phyloP scores from a whole-genome alignment of 2,888 invertebrate species.

The Cyclophora albipunctata region DNA sequence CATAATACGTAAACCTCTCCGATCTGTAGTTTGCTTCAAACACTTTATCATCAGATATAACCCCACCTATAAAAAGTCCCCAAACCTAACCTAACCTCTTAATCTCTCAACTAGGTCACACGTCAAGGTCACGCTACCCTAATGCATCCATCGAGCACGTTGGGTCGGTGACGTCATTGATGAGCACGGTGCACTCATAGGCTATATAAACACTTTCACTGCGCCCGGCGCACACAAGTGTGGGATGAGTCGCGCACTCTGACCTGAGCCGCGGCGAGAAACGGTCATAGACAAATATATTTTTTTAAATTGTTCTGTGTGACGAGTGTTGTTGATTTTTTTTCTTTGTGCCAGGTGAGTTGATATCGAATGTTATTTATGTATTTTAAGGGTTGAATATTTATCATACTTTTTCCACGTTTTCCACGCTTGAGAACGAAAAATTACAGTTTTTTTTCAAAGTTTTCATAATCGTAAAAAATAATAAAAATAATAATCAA shows the following conservation, averaged over 20 bases:
- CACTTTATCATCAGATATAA: no score
- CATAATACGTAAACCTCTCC: no score
- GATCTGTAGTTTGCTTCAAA: no score
- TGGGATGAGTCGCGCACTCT: conserved; percentile 62
- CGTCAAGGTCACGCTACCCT: conserved; percentile 14
- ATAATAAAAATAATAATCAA: no score
- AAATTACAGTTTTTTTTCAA: no score
- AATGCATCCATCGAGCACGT: conserved; percentile 31
- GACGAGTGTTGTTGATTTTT: conserved; percentile 53
- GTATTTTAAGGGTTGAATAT: conserved; percentile 2
- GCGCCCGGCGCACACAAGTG: conserved; percentile 54
- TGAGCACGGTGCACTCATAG: conserved; percentile 46
- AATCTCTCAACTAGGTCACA: conserved; percentile 7
- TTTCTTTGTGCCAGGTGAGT: conserved; percentile 54
- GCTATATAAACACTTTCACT: conserved; percentile 73
- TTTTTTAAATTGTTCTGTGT: conserved; percentile 42
- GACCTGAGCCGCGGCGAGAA: conserved; percentile 49
- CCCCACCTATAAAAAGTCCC: no score
- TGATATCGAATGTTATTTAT: conserved; percentile 8
- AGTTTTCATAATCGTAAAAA: no score
- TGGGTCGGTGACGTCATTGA: conserved; percentile 40
- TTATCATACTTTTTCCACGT: not conserved
- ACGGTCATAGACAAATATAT: conserved; percentile 17
- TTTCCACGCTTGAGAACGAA: no score
- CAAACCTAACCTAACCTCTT: no score